A percentile compares a stretch with the other conserved stretches of the same genome.
Evolutionary conservation across 2,888 invertebrate genomes (phyloP).

Genomic region (Blera fallax): DNA sequence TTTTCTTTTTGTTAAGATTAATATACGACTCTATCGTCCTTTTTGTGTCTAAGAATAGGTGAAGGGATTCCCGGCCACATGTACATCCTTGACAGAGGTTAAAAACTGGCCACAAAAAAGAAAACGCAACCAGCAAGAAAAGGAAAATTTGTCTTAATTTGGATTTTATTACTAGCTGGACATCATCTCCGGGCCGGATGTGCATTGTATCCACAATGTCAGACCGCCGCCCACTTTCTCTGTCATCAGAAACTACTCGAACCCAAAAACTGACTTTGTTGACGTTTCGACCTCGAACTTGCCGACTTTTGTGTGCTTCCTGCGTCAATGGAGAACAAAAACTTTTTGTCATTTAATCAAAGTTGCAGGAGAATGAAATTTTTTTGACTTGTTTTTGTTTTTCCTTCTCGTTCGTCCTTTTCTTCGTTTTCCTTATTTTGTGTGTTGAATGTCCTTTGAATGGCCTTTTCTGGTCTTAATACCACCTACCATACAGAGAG

Average conservation of each 20-base stretch:
- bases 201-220: slow-evolving; percentile 35
- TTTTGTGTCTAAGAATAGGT: slow-evolving; percentile 18
- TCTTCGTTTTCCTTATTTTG: slow-evolving; percentile 18
- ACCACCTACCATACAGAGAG: neutral
- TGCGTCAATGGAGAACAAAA: slow-evolving; percentile 31
- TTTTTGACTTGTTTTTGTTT: neutral
- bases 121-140: neutral
- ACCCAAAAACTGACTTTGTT: slow-evolving; percentile 39
- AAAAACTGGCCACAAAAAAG: neutral
- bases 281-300: slow-evolving; percentile 66
- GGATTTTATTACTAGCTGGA: slow-evolving; percentile 50
- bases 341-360: slow-evolving; percentile 68
- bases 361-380: slow-evolving; percentile 34
- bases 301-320: slow-evolving; percentile 36
- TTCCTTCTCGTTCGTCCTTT: slow-evolving; percentile 11
- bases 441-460: slow-evolving; percentile 25
- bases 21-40: slow-evolving; percentile 15
- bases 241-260: neutral
- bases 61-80: slow-evolving; percentile 11
- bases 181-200: slow-evolving; percentile 32
- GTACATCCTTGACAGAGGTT: slow-evolving; percentile 42
- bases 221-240: neutral
- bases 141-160: slow-evolving; percentile 49
- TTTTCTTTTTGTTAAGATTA: slow-evolving; percentile 29
- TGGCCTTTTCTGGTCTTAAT: slow-evolving; percentile 32